phyloP scores from a whole-genome alignment of 2,888 invertebrate species.

The Caenorhabditis zanzibari region DNA sequence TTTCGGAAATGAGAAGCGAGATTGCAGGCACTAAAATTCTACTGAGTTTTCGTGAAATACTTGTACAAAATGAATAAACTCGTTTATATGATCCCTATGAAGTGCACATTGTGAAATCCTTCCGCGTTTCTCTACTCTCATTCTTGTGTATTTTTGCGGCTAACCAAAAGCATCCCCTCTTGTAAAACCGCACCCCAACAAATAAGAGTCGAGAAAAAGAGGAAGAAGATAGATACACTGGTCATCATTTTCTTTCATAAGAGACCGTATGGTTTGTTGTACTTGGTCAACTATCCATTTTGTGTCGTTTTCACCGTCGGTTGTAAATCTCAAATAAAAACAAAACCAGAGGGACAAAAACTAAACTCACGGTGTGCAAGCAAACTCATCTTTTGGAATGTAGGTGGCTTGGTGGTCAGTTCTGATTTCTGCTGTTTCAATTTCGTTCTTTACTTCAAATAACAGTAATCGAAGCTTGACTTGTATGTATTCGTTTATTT shows the following conservation, averaged over 20 bases:
- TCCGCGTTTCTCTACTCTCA: background rate
- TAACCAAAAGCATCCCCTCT: slow-evolving; percentile 29
- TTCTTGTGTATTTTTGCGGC: slow-evolving; percentile 7
- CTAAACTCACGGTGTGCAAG: slow-evolving; percentile 45
- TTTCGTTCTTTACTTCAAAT: too few species aligned
- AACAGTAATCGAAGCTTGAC: too few species aligned
- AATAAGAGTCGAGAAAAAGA: slow-evolving; percentile 16
- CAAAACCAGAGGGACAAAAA: slow-evolving; percentile 28
- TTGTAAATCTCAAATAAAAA: slow-evolving; percentile 53
- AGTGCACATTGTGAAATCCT: too few species aligned
- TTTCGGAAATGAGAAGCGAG: slow-evolving; percentile 66
- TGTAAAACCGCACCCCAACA: slow-evolving; percentile 41
- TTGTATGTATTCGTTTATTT: too few species aligned
- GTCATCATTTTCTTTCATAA: slow-evolving; percentile 20
- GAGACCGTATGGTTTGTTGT: slow-evolving; percentile 4
- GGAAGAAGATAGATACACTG: slow-evolving; percentile 40
- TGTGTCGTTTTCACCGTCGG: slow-evolving; percentile 18
- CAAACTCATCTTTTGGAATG: slow-evolving; percentile 31
- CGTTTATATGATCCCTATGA: too few species aligned
- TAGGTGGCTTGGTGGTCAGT: background rate
- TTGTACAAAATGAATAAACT: background rate
- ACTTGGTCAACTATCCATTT: slow-evolving; percentile 24
- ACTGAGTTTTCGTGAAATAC: background rate
- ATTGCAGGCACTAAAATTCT: slow-evolving; percentile 53
- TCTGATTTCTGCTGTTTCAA: background rate